phyloP scores from a whole-genome alignment of 2,888 invertebrate genomes.

The Plutella xylostella region DNA sequence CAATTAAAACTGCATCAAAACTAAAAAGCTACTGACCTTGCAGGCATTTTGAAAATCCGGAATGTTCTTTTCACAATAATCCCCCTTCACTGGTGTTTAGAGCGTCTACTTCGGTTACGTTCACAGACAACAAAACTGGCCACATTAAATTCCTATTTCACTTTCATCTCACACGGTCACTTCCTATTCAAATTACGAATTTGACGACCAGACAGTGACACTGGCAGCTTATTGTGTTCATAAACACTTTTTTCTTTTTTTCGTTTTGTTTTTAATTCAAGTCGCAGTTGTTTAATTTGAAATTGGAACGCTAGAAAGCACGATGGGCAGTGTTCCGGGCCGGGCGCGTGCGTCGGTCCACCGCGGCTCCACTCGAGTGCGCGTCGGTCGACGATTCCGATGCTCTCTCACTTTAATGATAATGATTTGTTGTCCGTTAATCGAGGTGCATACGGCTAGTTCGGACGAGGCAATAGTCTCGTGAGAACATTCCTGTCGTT shows the following conservation, averaged over 20 bases:
- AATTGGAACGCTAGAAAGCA: slow-evolving; percentile 44
- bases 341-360: slow-evolving; percentile 47
- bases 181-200: slow-evolving; percentile 3
- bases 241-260: background rate
- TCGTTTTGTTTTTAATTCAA: slow-evolving; percentile 7
- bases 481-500: no score
- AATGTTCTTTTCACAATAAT: background rate
- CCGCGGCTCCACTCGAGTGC: slow-evolving; percentile 42
- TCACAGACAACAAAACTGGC: background rate
- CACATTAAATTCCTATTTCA: slow-evolving; percentile 21
- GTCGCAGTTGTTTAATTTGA: slow-evolving; percentile 3
- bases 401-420: background rate
- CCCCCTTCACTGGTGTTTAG: slow-evolving; percentile 5
- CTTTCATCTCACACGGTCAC: slow-evolving; percentile 27
- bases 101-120: background rate
- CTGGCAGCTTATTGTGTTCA: background rate
- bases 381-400: slow-evolving; percentile 21
- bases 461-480: no score
- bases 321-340: slow-evolving; percentile 32
- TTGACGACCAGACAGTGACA: background rate
- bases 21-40: slow-evolving; percentile 37
- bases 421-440: no score
- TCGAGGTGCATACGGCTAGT: no score
- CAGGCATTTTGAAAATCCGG: slow-evolving; percentile 35
- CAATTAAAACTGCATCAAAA: background rate